phyloP scores from a whole-genome alignment of 2,888 invertebrate genomes.

The Ophion ventricosus region DNA sequence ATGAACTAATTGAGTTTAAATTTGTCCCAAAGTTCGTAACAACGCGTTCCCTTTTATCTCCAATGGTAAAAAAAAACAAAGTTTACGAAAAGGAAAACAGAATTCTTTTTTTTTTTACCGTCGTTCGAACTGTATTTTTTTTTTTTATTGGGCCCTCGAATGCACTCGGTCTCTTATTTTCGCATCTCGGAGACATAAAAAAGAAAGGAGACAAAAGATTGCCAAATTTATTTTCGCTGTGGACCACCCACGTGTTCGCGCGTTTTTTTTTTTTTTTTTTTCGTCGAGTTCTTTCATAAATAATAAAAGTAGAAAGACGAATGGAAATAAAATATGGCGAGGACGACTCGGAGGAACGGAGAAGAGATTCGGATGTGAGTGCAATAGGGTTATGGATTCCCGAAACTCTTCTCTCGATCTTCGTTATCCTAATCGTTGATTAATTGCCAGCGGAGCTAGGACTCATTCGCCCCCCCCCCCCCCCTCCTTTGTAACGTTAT shows the following conservation, averaged over 20 bases:
- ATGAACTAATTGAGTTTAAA: too few relatives aligned
- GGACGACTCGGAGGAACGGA: conserved; percentile 17
- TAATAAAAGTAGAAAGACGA: conserved; percentile 25
- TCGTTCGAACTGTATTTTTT: neutral
- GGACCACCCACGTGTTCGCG: conserved; percentile 41
- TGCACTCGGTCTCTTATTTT: conserved; percentile 17
- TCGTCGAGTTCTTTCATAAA: too few relatives aligned
- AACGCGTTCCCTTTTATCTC: too few relatives aligned
- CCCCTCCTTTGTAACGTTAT: conserved; percentile 17
- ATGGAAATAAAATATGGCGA: conserved; percentile 31
- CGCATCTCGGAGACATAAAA: conserved; percentile 6
- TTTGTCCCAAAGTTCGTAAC: too few relatives aligned
- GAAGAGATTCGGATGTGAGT: conserved; percentile 39
- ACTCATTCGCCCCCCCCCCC: neutral
- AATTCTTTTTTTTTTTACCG: too few relatives aligned
- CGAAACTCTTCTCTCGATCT: conserved; percentile 53
- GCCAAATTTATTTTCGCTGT: conserved; percentile 28
- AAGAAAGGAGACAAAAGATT: neutral
- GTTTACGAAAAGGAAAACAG: too few relatives aligned
- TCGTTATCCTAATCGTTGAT: conserved; percentile 70
- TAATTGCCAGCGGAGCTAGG: conserved; percentile 59
- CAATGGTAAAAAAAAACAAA: too few relatives aligned
- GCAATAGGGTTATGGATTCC: conserved; percentile 41
- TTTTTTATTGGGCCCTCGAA: conserved; percentile 4
- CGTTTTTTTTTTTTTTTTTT: too few relatives aligned